Conservation (phyloP, 2,113 vertebrate genomes). For the Alligator sinensis region DNA sequence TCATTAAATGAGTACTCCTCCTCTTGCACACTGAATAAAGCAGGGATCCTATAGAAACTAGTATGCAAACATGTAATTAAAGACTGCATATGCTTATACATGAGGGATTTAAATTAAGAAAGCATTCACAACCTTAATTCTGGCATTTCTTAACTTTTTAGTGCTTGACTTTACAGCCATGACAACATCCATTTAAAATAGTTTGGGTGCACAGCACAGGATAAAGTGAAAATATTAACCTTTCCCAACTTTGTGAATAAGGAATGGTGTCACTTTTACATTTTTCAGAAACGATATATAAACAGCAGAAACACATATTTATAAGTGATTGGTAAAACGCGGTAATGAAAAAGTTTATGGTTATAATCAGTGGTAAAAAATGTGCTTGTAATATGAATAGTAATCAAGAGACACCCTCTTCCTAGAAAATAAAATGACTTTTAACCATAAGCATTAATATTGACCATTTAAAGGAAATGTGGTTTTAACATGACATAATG, state of each 20-base stretch:
- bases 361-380: neutral
- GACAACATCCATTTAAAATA: neutral
- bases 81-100: fast-evolving
- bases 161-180: neutral
- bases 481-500: neutral
- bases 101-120: neutral
- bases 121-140: neutral
- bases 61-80: neutral
- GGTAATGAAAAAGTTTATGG: neutral
- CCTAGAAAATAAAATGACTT: neutral
- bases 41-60: neutral
- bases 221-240: neutral
- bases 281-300: neutral
- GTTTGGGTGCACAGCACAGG: neutral
- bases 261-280: neutral
- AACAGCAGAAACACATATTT: neutral
- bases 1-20: neutral
- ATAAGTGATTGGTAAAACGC: neutral
- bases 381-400: neutral
- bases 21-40: neutral
- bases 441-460: neutral
- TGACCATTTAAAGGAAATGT: neutral
- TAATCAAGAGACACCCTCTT: neutral
- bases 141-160: neutral
- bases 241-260: neutral